Conservation (phyloP, 2,797 vertebrate genomes). For the Acomys russatus region DNA sequence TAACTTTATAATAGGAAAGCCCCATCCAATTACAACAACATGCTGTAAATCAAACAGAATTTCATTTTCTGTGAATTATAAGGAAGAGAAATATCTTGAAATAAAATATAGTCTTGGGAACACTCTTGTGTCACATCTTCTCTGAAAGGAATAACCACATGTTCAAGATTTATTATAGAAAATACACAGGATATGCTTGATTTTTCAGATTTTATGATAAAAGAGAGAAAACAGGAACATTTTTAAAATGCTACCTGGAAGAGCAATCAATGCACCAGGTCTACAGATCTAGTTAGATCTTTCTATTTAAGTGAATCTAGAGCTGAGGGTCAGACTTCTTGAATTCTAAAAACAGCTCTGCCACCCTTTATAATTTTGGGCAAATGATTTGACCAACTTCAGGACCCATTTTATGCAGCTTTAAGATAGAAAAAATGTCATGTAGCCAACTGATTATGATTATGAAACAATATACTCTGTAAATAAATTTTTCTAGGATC, state of each 20-base stretch:
- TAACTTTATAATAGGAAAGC: background rate
- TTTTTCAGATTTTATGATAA: slow-evolving; percentile 18
- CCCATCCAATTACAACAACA: background rate
- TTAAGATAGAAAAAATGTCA: slow-evolving; percentile 46
- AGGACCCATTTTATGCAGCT: slow-evolving; percentile 8
- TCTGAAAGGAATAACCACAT: slow-evolving; percentile 16
- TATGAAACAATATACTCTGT: slow-evolving; percentile 26
- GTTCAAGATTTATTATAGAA: slow-evolving; percentile 6
- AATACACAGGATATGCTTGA: background rate
- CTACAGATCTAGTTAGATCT: background rate
- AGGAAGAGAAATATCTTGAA: background rate
- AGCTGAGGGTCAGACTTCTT: background rate
- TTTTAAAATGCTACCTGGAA: background rate
- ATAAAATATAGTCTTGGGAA: slow-evolving; percentile 23
- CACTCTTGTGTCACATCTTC: background rate
- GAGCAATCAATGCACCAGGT: background rate
- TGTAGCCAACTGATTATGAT: slow-evolving; percentile 15
- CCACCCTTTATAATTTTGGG: background rate
- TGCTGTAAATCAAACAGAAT: background rate
- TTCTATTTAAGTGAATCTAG: background rate
- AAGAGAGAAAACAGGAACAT: slow-evolving; percentile 12
- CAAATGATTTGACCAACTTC: background rate
- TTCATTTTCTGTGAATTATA: background rate
- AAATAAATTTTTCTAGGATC: slow-evolving; percentile 40
- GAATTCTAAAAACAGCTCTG: background rate